Conservation (phyloP, 2,797 vertebrate species). For the Gallinago stenura region DNA sequence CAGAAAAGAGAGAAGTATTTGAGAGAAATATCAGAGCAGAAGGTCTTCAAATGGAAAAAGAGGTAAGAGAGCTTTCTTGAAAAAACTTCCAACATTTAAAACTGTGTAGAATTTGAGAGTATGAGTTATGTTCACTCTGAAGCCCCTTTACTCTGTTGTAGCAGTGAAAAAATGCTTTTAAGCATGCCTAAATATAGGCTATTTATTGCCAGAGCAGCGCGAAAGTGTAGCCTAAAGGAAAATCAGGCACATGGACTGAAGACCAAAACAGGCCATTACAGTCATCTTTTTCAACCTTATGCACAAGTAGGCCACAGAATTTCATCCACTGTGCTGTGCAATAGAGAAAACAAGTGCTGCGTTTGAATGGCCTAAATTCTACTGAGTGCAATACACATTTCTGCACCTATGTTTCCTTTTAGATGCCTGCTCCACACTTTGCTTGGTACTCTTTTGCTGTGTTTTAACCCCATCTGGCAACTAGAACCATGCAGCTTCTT, state of each 20-base stretch:
- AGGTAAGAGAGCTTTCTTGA: constrained; percentile 78
- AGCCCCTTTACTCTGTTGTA: background rate
- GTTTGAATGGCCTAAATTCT: background rate
- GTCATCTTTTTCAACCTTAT: constrained; percentile 2
- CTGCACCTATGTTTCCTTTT: background rate
- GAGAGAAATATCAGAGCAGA: constrained; percentile 76
- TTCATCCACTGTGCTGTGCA: background rate
- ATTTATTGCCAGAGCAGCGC: background rate
- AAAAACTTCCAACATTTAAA: background rate
- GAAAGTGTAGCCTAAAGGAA: constrained; percentile 29
- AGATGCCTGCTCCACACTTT: background rate
- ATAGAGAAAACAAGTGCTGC: background rate
- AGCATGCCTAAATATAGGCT: background rate
- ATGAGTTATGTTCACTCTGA: background rate
- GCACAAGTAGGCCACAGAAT: constrained; percentile 17
- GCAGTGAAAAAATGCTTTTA: constrained; percentile 7
- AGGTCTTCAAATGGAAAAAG: constrained; percentile 93
- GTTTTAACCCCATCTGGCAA: background rate
- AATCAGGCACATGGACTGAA: background rate
- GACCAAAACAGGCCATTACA: background rate
- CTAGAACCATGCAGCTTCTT: background rate
- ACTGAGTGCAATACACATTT: background rate
- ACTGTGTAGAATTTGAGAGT: background rate
- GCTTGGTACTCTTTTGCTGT: background rate
- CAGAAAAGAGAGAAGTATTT: constrained; percentile 92